phyloP scores from a whole-genome alignment of 2,113 vertebrate species.

The Pterocles burchelli region DNA sequence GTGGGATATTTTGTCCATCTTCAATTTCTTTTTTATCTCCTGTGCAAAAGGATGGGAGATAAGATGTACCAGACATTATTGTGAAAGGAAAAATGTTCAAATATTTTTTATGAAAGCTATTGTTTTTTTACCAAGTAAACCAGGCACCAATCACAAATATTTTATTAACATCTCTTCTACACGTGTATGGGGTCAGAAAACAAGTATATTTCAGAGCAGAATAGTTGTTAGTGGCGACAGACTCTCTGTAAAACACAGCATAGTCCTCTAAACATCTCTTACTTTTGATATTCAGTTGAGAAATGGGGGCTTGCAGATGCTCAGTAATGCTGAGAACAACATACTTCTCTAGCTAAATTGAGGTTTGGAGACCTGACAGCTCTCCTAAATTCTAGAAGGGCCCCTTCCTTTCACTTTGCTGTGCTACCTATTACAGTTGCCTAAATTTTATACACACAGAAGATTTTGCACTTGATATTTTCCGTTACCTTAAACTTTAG shows the following conservation, averaged over 20 bases:
- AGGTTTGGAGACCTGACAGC: background rate
- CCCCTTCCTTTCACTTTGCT: background rate
- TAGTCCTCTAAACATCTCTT: background rate
- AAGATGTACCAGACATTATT: background rate
- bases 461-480: background rate
- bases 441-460: background rate
- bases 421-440: fast-evolving
- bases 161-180: background rate
- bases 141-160: background rate
- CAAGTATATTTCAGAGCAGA: background rate
- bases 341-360: background rate
- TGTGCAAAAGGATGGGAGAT: background rate
- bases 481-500: background rate
- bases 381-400: background rate
- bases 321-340: background rate
- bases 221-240: background rate
- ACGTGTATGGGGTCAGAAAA: background rate
- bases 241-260: background rate
- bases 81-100: background rate
- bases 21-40: background rate
- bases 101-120: background rate
- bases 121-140: background rate
- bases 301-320: background rate
- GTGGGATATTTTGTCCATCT: background rate
- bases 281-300: background rate